Percentiles rank a stretch among this genome's conserved stretches.
These are phyloP conservation scores for Pitangus sulphuratus DNA, from an alignment of 2,797 vertebrate species.

Conservation along the genomic window DNA sequence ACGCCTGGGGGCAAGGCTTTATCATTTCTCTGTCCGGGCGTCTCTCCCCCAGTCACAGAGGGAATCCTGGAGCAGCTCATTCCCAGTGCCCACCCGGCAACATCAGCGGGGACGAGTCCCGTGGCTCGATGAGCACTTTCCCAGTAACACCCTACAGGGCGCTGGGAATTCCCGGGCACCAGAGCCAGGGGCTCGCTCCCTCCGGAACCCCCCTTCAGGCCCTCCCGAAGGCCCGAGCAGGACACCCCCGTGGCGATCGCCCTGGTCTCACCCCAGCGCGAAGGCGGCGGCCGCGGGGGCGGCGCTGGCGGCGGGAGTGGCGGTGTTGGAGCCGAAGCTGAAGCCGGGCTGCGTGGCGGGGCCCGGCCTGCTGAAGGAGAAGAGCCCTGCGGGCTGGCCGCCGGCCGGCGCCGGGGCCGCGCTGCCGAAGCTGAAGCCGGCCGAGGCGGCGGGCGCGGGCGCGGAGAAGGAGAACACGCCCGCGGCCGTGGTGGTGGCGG, in stretches of 20 bases:
- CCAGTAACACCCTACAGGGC: rapidly evolving
- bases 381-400: slow-evolving; percentile 70
- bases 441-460: not conserved
- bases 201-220: rapidly evolving
- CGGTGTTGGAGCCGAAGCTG: slow-evolving; percentile 67
- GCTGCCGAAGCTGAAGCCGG: slow-evolving; percentile 79
- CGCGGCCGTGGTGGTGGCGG: slow-evolving; percentile 56
- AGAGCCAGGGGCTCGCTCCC: not conserved
- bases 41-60: rapidly evolving
- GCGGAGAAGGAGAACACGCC: slow-evolving; percentile 73
- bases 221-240: not conserved
- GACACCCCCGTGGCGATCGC: not conserved
- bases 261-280: slow-evolving; percentile 72
- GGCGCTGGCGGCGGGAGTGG: not conserved
- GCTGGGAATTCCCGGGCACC: rapidly evolving
- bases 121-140: rapidly evolving
- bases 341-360: slow-evolving; percentile 66
- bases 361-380: slow-evolving; percentile 70
- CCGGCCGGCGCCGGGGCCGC: slow-evolving; percentile 43
- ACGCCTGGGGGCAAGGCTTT: not conserved
- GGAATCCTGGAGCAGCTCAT: rapidly evolving
- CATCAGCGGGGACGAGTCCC: rapidly evolving
- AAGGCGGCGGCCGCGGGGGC: slow-evolving; percentile 62
- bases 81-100: rapidly evolving
- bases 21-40: rapidly evolving